Base-by-base conservation (phyloP, 2,888 invertebrate genomes). In the Aplocera efformata region DNA sequence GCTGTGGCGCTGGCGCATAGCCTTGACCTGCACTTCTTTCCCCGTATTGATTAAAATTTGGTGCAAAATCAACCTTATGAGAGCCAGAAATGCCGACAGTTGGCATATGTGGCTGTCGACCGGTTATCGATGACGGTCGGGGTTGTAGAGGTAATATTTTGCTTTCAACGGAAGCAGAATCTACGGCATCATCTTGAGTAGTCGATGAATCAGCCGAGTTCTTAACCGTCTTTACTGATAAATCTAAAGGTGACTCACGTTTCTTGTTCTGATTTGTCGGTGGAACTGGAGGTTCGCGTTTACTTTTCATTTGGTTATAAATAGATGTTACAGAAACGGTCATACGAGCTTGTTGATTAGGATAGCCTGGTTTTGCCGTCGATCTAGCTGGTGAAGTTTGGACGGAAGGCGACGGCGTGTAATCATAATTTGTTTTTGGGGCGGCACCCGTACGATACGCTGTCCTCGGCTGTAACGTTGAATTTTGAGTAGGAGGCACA, bases 141-240 rank as follows among this genome's bases (percentile, higher is more conserved):
- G 74, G 63, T 57, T 74, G 77, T 36, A 79, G 45, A 17, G 76
- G 54, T 42, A 77, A 53, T 24, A 63, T 60, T 65, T 84, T 84
- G 62, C 57, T 77, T 50, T 88, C 88, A 45, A 67, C 58, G 6
- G 75, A 66, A 10, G 66, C 73, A 8, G 85, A 85, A 61, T 92
- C 91, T 7, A 85, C 66, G 1, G 85, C 74, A 37, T 91, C 91
- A 60, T 93, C 93, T 62, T 91, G 91, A 7, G 94, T 93, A 0
- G 96, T 96, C 0, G 96, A 96, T 0, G 96, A 96, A 77, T 96
- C 96, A 0, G 96, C 96, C 2, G 95, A 93, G 33, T 96, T 96
- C 69, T 95, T 92, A 0, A 96, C 93, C 1, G 96, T 96, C 74
- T 96, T 96, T 29, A 96, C 95, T 0, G 96, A 96, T 35, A 97